Conservation (phyloP, 2,888 invertebrate genomes). For the Agonum fuliginosum region DNA sequence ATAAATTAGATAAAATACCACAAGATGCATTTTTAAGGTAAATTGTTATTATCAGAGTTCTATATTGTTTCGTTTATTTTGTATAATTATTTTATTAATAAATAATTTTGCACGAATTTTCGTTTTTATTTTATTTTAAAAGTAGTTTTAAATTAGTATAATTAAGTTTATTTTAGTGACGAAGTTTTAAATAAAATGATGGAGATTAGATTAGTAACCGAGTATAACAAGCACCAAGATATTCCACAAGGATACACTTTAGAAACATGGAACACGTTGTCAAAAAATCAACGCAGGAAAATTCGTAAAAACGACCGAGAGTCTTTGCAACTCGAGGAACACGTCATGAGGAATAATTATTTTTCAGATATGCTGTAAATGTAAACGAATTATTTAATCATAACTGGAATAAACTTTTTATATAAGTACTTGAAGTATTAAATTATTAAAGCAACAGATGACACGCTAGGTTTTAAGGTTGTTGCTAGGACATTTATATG, state of each 20-base stretch:
- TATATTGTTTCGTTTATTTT: too few relatives aligned
- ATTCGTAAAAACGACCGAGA: background rate
- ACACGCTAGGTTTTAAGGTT: too few relatives aligned
- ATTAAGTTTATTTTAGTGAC: slow-evolving; percentile 2
- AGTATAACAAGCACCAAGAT: too few relatives aligned
- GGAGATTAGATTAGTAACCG: slow-evolving; percentile 12
- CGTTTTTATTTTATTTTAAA: slow-evolving; percentile 18
- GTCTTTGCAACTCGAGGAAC: slow-evolving; percentile 2
- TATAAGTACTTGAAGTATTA: too few relatives aligned
- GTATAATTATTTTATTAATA: slow-evolving; percentile 11
- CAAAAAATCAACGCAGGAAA: background rate
- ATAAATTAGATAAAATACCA: slow-evolving; percentile 70
- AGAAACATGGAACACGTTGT: background rate
- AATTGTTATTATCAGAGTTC: too few relatives aligned
- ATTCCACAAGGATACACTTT: background rate
- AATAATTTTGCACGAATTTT: slow-evolving; percentile 1
- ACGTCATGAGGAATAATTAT: background rate
- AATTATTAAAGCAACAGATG: too few relatives aligned
- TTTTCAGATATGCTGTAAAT: background rate
- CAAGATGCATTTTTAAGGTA: slow-evolving; percentile 65
- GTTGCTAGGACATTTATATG: too few relatives aligned
- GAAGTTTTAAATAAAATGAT: slow-evolving; percentile 26
- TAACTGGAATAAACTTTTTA: too few relatives aligned
- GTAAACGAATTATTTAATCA: too few relatives aligned
- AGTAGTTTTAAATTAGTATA: too few relatives aligned